Evolutionary conservation across 2,888 invertebrate species (phyloP).

Genomic region (Lasioglossum figueresi): DNA sequence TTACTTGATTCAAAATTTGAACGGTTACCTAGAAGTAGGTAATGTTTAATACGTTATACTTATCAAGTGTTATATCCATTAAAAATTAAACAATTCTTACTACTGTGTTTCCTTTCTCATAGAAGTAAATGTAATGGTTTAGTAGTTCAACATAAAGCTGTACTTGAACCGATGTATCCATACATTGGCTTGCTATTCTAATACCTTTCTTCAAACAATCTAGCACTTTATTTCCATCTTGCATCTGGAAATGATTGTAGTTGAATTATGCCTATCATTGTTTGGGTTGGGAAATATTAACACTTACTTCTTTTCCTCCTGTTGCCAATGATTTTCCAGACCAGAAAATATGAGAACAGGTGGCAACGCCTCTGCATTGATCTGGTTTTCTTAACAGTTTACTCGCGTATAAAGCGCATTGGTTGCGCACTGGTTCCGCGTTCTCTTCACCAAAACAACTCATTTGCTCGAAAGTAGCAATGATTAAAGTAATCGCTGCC

Average conservation of each 20-base stretch:
- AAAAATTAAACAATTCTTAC: conserved; percentile 73
- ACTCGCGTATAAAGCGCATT: conserved; percentile 97
- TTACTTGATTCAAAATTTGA: conserved; percentile 89
- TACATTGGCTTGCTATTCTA: conserved; percentile 97
- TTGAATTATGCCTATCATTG: background rate
- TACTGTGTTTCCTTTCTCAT: conserved; percentile 93
- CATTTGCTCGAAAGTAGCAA: conserved; percentile 97
- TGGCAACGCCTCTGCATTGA: conserved; percentile 97
- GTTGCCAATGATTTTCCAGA: conserved; percentile 89
- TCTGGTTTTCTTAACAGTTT: conserved; percentile 99
- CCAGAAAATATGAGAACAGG: conserved; percentile 99
- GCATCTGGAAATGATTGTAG: conserved; percentile 86
- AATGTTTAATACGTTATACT: conserved; percentile 8
- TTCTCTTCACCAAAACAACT: conserved; percentile 98
- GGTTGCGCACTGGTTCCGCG: conserved; percentile 97
- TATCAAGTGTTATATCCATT: background rate
- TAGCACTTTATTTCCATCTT: conserved; percentile 95
- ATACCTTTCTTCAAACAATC: conserved; percentile 98
- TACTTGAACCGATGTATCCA: conserved; percentile 98
- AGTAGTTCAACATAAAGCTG: conserved; percentile 97
- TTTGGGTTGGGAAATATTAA: background rate
- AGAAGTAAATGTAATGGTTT: conserved; percentile 96
- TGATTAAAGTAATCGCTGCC: conserved; percentile 97
- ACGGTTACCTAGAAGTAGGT: conserved; percentile 86
- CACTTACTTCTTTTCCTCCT: conserved; percentile 84